Percentiles rank a stretch among this genome's conserved stretches.
phyloP scores from a whole-genome alignment of 2,113 vertebrate genomes.

The Microtus ochrogaster region DNA sequence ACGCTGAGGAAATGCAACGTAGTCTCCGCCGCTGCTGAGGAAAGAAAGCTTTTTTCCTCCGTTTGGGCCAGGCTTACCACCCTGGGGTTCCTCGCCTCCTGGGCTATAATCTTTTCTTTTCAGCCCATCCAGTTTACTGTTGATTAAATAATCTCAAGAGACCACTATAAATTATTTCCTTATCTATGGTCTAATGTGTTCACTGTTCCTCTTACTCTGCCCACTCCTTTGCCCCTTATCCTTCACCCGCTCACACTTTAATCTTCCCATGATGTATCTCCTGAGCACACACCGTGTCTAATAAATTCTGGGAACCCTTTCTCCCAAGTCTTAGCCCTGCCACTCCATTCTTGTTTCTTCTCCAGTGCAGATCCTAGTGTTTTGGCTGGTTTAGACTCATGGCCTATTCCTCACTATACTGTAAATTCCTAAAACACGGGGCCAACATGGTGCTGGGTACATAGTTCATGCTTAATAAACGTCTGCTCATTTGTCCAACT shows the following conservation, averaged over 20 bases:
- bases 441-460: neutral
- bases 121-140: slow-evolving; percentile 5
- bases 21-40: neutral
- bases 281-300: neutral
- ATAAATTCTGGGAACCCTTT: slow-evolving; percentile 1
- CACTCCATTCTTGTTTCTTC: neutral
- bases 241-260: slow-evolving; percentile 2
- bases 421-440: neutral
- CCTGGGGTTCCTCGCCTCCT: neutral
- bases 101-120: slow-evolving; percentile 17
- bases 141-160: slow-evolving; percentile 57
- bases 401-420: neutral
- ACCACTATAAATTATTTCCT: neutral
- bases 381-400: neutral
- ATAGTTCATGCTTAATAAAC: slow-evolving; percentile 24
- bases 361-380: neutral
- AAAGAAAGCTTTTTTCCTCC: neutral
- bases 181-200: neutral
- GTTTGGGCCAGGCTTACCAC: neutral
- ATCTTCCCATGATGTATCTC: neutral
- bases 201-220: neutral
- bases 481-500: neutral
- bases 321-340: neutral
- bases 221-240: neutral
- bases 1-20: neutral